These are phyloP conservation scores for Epistrophe grossulariae DNA, from an alignment of 2,888 invertebrate genomes.

Conservation along the genomic window DNA sequence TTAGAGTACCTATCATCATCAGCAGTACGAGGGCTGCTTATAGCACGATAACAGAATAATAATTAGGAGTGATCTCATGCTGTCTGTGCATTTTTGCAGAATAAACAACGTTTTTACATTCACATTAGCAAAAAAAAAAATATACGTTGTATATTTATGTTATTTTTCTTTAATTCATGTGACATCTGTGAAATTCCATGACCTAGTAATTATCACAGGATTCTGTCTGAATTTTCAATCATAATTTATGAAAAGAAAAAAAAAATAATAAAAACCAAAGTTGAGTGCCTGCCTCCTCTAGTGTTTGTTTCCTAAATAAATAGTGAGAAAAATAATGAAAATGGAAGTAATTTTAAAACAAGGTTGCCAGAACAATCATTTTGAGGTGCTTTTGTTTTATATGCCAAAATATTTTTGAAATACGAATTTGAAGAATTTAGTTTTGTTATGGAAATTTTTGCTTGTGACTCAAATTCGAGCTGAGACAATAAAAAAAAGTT, in stretches of 20 bases:
- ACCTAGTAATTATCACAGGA: conserved; percentile 47
- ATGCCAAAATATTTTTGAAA: too few species aligned
- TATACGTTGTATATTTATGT: not conserved
- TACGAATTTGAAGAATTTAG: too few species aligned
- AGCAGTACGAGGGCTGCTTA: not conserved
- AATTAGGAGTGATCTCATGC: conserved; percentile 49
- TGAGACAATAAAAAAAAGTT: too few species aligned
- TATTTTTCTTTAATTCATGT: conserved; percentile 8
- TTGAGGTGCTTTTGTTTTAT: too few species aligned
- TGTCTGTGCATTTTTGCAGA: not conserved
- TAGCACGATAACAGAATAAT: conserved; percentile 33
- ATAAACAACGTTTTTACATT: conserved; percentile 29
- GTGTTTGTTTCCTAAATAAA: not conserved
- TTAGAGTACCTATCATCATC: conserved; percentile 26
- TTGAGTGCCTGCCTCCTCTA: not conserved
- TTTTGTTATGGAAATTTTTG: too few species aligned
- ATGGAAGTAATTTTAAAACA: not conserved
- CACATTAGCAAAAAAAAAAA: conserved; percentile 44
- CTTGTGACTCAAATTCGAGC: too few species aligned
- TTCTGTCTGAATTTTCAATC: not conserved
- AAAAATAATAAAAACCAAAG: not conserved
- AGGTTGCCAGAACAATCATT: not conserved
- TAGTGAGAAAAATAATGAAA: not conserved
- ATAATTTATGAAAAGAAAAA: not conserved
- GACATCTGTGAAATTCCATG: conserved; percentile 27